These are phyloP conservation scores for Seriola dumerili DNA, from an alignment of 2,113 vertebrate species.

Conservation along the genomic window DNA sequence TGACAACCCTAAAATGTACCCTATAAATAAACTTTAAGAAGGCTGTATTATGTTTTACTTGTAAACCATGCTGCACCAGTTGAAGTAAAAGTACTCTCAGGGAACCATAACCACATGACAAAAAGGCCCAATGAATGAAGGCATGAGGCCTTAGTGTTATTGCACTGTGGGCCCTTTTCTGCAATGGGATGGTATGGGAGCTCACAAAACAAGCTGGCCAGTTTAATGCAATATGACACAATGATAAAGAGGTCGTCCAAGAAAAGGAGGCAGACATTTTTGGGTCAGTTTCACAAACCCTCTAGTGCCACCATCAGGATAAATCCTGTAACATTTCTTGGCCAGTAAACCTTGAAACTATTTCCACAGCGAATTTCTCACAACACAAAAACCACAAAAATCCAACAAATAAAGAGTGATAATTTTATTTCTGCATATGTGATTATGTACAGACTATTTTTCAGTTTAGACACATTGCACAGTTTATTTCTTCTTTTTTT, in stretches of 20 bases:
- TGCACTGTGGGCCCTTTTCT: conserved; percentile 6
- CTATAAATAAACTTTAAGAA: not conserved
- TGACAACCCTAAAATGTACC: too few relatives aligned
- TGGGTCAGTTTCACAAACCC: conserved; percentile 44
- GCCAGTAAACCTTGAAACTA: not conserved
- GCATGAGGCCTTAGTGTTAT: not conserved
- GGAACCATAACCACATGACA: not conserved
- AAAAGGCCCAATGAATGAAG: not conserved
- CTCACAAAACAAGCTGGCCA: conserved; percentile 20
- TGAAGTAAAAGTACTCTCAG: not conserved
- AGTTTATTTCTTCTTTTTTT: not conserved
- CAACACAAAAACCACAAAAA: not conserved
- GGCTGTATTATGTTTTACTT: not conserved
- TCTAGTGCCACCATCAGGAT: conserved; percentile 25
- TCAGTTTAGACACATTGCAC: not conserved
- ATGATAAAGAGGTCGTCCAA: conserved; percentile 14
- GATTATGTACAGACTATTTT: not conserved
- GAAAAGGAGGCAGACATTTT: conserved; percentile 42
- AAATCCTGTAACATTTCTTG: not conserved
- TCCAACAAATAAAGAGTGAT: not conserved
- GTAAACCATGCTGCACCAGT: too few relatives aligned
- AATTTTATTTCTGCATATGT: not conserved
- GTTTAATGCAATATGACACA: conserved; percentile 35
- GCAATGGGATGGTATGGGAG: conserved; percentile 5
- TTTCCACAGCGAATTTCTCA: not conserved